These are phyloP conservation scores for Ochotona princeps DNA, from an alignment of 2,113 vertebrate genomes.

Conservation along the genomic window DNA sequence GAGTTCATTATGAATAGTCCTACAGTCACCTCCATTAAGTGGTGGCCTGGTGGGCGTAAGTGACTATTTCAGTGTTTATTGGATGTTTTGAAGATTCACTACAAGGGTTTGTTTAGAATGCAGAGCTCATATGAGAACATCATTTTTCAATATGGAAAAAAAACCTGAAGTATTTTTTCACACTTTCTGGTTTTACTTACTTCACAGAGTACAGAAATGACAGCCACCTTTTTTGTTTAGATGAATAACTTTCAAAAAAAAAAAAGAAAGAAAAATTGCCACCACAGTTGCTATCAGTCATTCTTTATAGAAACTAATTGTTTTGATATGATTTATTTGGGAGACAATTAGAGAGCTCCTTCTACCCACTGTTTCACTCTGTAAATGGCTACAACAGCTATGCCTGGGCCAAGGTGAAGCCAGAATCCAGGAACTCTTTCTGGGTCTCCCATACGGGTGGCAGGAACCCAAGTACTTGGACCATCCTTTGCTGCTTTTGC, in stretches of 20 bases:
- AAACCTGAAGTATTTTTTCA: neutral
- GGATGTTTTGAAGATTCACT: neutral
- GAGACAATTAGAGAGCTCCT: too few relatives aligned
- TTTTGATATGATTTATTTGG: neutral
- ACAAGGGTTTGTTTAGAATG: neutral
- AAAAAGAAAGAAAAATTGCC: neutral
- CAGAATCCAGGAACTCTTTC: too few relatives aligned
- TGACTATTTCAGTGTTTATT: conserved; percentile 55
- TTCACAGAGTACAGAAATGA: neutral
- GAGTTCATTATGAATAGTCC: conserved; percentile 98
- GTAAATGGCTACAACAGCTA: too few relatives aligned
- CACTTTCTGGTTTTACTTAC: neutral
- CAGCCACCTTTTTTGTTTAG: neutral
- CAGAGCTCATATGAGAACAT: neutral
- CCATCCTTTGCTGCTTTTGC: too few relatives aligned
- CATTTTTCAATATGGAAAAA: conserved; percentile 4
- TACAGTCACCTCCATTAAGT: conserved; percentile 98
- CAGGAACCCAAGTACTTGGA: too few relatives aligned
- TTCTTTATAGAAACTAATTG: neutral
- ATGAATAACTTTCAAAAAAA: too few relatives aligned
- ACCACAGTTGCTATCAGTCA: neutral
- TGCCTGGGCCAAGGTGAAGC: too few relatives aligned
- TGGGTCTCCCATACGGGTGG: too few relatives aligned
- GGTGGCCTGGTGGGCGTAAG: conserved; percentile 99
- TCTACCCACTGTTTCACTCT: too few relatives aligned